A percentile compares a stretch with the other conserved stretches of the same genome.
Evolutionary conservation across 2,113 vertebrate genomes (phyloP).

Genomic region (Eupsittula cactorum): DNA sequence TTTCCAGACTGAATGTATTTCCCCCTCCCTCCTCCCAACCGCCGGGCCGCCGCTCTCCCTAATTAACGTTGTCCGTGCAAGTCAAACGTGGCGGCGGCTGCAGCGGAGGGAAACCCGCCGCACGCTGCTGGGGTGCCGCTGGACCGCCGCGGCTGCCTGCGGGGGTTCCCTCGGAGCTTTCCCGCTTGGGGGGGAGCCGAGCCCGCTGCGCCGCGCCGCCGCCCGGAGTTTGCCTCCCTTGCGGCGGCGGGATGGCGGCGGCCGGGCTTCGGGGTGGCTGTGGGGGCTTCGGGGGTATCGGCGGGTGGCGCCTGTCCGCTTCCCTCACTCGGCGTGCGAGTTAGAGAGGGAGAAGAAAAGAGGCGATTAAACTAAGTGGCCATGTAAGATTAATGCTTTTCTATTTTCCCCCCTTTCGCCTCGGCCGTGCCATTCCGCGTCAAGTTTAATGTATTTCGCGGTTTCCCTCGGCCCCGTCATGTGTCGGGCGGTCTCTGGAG

Average conservation of each 20-base stretch:
- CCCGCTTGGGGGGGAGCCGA: neutral
- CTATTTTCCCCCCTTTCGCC: neutral
- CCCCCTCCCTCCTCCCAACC: neutral
- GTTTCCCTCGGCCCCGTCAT: conserved; percentile 33
- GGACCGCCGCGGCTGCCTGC: neutral
- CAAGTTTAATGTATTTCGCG: conserved; percentile 55
- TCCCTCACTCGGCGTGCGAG: neutral
- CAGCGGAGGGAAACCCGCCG: neutral
- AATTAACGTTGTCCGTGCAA: conserved; percentile 37
- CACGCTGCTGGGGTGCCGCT: conserved; percentile 42
- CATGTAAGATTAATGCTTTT: neutral
- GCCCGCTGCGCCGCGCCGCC: neutral
- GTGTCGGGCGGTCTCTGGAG: conserved; percentile 24
- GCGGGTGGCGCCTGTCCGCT: neutral
- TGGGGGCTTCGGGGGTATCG: neutral
- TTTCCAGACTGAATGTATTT: conserved; percentile 30
- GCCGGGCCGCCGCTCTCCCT: conserved; percentile 14
- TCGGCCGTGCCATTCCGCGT: neutral
- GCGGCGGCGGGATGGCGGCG: neutral
- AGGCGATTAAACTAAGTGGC: conserved; percentile 39
- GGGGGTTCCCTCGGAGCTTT: neutral
- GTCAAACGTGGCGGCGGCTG: conserved; percentile 19
- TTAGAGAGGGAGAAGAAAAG: neutral
- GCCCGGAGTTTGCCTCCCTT: neutral
- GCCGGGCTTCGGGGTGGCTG: neutral